A percentile compares a stretch with the other conserved stretches of the same genome.
Conservation (phyloP, 2,797 vertebrate genomes). For the Clamator glandarius region DNA sequence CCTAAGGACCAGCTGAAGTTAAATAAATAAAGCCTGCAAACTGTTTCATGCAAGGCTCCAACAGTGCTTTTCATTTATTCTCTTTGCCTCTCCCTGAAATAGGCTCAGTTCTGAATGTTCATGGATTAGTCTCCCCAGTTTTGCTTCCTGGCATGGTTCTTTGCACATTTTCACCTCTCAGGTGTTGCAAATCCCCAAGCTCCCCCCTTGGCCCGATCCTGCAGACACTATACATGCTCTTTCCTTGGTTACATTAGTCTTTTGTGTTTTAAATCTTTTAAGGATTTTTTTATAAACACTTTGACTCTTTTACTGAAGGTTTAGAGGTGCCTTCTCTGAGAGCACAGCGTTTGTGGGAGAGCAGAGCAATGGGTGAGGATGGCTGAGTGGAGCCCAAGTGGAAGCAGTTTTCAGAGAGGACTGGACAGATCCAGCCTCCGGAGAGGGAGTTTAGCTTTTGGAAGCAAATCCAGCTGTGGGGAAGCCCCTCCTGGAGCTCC, state of each 20-base stretch:
- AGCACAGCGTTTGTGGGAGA: neutral
- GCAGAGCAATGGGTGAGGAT: neutral
- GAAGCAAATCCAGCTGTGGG: neutral
- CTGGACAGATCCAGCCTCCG: neutral
- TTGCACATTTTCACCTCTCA: constrained; percentile 50
- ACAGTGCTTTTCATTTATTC: constrained; percentile 9
- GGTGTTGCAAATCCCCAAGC: neutral
- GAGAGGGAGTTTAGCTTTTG: neutral
- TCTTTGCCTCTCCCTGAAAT: neutral
- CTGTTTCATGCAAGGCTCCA: neutral
- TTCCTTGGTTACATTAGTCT: neutral
- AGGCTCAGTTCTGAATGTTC: neutral
- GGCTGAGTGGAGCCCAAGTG: neutral
- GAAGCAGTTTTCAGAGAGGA: neutral
- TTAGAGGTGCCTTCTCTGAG: neutral
- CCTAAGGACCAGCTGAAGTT: neutral
- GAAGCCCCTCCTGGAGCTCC: neutral
- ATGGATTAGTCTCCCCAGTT: neutral
- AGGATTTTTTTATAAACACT: neutral
- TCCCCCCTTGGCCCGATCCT: neutral
- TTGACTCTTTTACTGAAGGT: neutral
- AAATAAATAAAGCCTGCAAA: constrained; percentile 6
- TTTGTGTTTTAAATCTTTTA: neutral
- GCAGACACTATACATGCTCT: accelerated
- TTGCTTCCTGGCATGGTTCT: constrained; percentile 16